Evolutionary conservation across 2,888 invertebrate genomes (phyloP), one percentile per base, ranked within the genome.

Genomic region (Chromoteleia sp.): DNA sequence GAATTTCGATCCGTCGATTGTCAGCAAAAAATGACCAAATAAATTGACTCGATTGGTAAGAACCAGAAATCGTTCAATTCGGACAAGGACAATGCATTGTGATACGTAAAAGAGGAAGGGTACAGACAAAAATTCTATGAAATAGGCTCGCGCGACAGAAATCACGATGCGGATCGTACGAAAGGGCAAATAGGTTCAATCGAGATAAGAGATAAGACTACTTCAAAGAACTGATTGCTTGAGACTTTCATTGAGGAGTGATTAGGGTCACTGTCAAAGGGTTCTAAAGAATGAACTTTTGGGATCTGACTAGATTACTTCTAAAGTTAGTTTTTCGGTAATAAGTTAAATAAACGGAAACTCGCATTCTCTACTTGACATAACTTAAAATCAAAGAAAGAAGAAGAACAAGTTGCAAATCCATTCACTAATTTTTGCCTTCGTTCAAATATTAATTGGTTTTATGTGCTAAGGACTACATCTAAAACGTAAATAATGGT

Each of bases 81-180:
- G 17, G 25, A 54, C 14, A 61, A 25, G 19, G 15, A 33, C 10
- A 52, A 50, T 50, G 50, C 36, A 41, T 48, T 30, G 12, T 30
- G 56, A 14, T 29, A 25, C 10, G 7, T 50, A 12, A 54, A 54
- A 58, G 33, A 67, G 15, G 19, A 48, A 33, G 15, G 19, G 45
- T 10, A 56, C 63, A 63, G 1, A 6, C 7, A 39, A 52, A 30
- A 17, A 33, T 36, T 54, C 52, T 63, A 68, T 30, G 33, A 65
- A 52, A 59, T 12, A 58, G 52, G 56, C 43, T 58, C 25, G 25
- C 12, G 14, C 36, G 41, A 61, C 52, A 54, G 33, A 48, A 65
- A 39, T 12, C 50, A 67, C 71, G 41, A 78, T 39, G 58, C 78
- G 70, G 58, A 78, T 59, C 19, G 36, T 43, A 58, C 58, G 70